These are phyloP conservation scores for Brachionus manjavacas DNA, from an alignment of 1,140 invertebrate genomes.

Conservation along the genomic window DNA sequence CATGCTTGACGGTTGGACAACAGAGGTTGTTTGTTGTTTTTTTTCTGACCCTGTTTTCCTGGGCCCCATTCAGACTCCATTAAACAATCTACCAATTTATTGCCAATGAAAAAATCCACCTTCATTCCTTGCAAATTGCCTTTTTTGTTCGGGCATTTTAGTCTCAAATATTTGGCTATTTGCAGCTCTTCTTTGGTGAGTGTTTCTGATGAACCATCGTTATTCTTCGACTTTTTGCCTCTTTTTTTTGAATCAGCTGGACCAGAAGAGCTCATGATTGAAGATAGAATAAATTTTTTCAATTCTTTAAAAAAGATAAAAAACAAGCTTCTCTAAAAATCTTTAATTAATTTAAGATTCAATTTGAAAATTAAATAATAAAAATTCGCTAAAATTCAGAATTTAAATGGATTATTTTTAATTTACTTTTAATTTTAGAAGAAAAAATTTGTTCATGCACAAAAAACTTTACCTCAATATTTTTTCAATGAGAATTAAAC, in stretches of 20 bases:
- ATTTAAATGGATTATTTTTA: background rate
- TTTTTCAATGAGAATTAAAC: background rate
- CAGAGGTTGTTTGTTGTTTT: slow-evolving; percentile 47
- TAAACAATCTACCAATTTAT: slow-evolving; percentile 81
- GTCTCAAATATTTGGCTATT: slow-evolving; percentile 14
- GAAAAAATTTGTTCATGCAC: background rate
- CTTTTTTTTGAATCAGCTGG: slow-evolving; percentile 16
- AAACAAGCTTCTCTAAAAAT: background rate
- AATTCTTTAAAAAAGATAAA: background rate
- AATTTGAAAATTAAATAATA: background rate
- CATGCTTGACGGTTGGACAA: background rate
- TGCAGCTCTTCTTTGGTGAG: slow-evolving; percentile 39
- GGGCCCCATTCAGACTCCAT: slow-evolving; percentile 82
- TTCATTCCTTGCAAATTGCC: slow-evolving; percentile 90
- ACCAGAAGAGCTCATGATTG: background rate
- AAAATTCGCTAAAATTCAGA: background rate
- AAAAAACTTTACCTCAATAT: background rate
- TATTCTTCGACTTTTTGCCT: slow-evolving; percentile 5
- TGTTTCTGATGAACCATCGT: background rate
- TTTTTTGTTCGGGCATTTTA: slow-evolving; percentile 70
- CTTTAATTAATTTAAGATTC: background rate
- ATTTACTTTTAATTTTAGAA: background rate
- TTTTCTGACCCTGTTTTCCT: slow-evolving; percentile 67
- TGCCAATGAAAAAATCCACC: slow-evolving; percentile 92
- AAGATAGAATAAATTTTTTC: background rate